A percentile compares a stretch with the other conserved stretches of the same genome.
Conservation (phyloP, 2,113 vertebrate species). For the Chlorodrepanis virens region DNA sequence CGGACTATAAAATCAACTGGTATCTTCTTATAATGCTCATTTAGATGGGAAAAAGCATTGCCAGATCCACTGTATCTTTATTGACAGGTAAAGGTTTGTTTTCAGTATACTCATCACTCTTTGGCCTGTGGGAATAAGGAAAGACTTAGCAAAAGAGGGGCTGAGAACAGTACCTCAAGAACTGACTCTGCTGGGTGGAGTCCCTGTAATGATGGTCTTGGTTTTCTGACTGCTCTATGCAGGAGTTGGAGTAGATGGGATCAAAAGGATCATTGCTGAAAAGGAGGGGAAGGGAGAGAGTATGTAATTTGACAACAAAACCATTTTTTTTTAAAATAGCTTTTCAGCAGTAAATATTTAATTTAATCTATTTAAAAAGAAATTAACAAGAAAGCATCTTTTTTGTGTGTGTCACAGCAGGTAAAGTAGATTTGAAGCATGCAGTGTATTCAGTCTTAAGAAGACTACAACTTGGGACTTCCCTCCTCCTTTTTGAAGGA, state of each 20-base stretch:
- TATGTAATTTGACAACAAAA: not conserved
- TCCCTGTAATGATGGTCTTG: not conserved
- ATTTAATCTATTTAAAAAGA: not conserved
- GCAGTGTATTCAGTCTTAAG: not conserved
- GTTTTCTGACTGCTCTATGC: not conserved
- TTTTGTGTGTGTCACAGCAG: not conserved
- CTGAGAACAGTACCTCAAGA: not conserved
- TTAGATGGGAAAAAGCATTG: not conserved
- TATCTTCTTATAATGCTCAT: not conserved
- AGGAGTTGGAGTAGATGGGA: not conserved
- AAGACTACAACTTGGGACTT: not conserved
- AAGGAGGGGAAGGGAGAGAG: not conserved
- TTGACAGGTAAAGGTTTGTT: not conserved
- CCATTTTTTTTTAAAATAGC: not conserved
- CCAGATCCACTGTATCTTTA: not conserved
- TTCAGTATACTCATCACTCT: not conserved
- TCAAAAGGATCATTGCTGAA: not conserved
- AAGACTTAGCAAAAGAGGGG: not conserved
- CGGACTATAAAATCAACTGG: not conserved
- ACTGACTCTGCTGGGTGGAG: not conserved
- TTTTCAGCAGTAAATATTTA: not conserved
- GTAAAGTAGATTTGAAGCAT: not conserved
- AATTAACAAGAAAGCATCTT: not conserved
- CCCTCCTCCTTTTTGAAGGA: not conserved
- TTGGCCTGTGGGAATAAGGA: not conserved